Conservation (phyloP, 2,888 invertebrate species). For the Ceratothoa steindachneri region DNA sequence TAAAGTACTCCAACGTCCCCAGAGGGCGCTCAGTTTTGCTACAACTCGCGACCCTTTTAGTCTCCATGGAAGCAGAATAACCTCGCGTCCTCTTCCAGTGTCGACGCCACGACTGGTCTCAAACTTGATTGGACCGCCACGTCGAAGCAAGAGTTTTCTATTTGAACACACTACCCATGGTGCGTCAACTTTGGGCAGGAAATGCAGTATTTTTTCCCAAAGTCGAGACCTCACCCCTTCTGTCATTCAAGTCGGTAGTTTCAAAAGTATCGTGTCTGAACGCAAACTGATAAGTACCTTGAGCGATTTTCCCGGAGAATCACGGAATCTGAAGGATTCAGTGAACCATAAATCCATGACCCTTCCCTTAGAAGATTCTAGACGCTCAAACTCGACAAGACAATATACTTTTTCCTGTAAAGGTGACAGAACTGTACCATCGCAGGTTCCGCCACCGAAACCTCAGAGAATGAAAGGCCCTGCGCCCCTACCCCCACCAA, state of each 20-base stretch:
- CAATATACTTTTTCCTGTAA: too few relatives aligned
- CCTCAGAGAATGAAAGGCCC: background rate
- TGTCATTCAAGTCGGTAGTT: constrained; percentile 35
- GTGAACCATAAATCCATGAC: background rate
- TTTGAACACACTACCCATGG: background rate
- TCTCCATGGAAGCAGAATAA: background rate
- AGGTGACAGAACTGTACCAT: too few relatives aligned
- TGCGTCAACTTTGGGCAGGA: constrained; percentile 30
- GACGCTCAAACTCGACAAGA: too few relatives aligned
- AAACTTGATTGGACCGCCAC: background rate
- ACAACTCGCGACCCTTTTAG: constrained; percentile 14
- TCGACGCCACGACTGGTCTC: background rate
- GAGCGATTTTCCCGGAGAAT: constrained; percentile 17
- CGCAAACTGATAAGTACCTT: constrained; percentile 24
- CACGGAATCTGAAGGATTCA: background rate
- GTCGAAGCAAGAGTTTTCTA: background rate
- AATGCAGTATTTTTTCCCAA: constrained; percentile 38
- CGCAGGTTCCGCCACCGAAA: background rate
- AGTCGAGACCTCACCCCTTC: constrained; percentile 30
- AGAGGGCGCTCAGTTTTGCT: constrained; percentile 39
- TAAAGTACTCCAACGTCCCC: constrained; percentile 40
- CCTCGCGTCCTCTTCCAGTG: background rate
- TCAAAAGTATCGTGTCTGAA: constrained; percentile 25
- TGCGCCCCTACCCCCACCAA: background rate
- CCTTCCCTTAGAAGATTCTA: too few relatives aligned